phyloP scores from a whole-genome alignment of 2,113 vertebrate species.

The Nerophis ophidion region DNA sequence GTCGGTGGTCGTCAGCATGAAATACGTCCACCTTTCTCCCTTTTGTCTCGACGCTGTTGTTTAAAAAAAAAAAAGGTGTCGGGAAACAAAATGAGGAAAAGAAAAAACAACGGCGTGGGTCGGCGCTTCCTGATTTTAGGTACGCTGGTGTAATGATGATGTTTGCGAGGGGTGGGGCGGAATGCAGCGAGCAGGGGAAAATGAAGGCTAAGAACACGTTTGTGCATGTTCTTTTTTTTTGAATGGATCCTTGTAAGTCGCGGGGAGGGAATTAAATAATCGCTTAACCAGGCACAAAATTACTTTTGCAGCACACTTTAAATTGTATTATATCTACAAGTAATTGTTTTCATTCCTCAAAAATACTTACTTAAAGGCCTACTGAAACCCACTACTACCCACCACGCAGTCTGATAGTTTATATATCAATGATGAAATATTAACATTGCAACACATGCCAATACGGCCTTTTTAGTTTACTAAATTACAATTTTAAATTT shows the following conservation, averaged over 20 bases:
- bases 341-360: background rate
- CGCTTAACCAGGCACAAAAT: background rate
- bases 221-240: slow-evolving; percentile 41
- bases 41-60: slow-evolving; percentile 18
- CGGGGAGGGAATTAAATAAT: background rate
- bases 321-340: background rate
- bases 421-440: too few species aligned
- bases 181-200: slow-evolving; percentile 47
- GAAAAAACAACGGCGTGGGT: slow-evolving; percentile 21
- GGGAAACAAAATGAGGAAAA: background rate
- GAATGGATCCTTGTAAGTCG: background rate
- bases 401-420: too few species aligned
- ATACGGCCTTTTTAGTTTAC: too few species aligned
- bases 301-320: background rate
- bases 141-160: slow-evolving; percentile 45
- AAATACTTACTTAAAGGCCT: too few species aligned
- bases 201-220: slow-evolving; percentile 44
- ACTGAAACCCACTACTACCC: too few species aligned
- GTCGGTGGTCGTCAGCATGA: slow-evolving; percentile 30
- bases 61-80: slow-evolving; percentile 19
- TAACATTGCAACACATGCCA: too few species aligned
- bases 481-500: too few species aligned
- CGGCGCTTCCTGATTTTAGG: slow-evolving; percentile 70
- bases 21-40: slow-evolving; percentile 30
- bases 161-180: slow-evolving; percentile 68